A percentile compares a stretch with the other conserved stretches of the same genome.
These are phyloP conservation scores for Macropis europaea DNA, from an alignment of 2,888 invertebrate genomes.

Conservation along the genomic window DNA sequence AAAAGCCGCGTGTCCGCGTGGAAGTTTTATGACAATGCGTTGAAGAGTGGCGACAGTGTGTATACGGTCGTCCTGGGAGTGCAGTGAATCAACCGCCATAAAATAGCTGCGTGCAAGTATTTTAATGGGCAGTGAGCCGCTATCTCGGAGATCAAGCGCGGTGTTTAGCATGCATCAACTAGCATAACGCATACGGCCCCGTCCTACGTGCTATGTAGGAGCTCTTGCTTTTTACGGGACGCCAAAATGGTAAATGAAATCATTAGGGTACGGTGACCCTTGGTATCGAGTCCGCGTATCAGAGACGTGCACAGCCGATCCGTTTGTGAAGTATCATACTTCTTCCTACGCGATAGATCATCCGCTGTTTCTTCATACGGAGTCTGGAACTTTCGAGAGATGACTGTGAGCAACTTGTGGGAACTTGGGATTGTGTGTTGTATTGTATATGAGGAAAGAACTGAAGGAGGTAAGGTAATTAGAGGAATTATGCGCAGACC, in stretches of 20 bases:
- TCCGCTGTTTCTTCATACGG: too few species aligned
- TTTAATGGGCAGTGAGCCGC: constrained; percentile 51
- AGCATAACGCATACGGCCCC: constrained; percentile 21
- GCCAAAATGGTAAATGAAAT: constrained; percentile 52
- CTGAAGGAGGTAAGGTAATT: too few species aligned
- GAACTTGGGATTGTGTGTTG: too few species aligned
- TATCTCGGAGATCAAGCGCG: constrained; percentile 44
- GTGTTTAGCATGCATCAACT: constrained; percentile 54
- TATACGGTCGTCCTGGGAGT: constrained; percentile 15
- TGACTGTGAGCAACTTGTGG: too few species aligned
- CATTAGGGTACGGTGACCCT: constrained; percentile 40
- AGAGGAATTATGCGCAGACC: too few species aligned
- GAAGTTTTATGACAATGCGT: constrained; percentile 11
- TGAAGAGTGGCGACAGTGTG: constrained; percentile 4
- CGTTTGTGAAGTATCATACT: too few species aligned
- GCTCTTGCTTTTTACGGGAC: constrained; percentile 29
- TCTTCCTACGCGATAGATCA: too few species aligned
- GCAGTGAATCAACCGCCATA: constrained; percentile 52
- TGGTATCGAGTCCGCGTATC: constrained; percentile 17
- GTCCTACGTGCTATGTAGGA: constrained; percentile 38
- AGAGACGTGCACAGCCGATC: background rate
- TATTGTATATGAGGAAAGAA: too few species aligned
- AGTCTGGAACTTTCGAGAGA: too few species aligned
- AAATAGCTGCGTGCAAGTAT: constrained; percentile 63
- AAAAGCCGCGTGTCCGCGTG: constrained; percentile 5